Base-by-base conservation (phyloP, 1,140 invertebrate species). In the Odontomachus brunneus region DNA sequence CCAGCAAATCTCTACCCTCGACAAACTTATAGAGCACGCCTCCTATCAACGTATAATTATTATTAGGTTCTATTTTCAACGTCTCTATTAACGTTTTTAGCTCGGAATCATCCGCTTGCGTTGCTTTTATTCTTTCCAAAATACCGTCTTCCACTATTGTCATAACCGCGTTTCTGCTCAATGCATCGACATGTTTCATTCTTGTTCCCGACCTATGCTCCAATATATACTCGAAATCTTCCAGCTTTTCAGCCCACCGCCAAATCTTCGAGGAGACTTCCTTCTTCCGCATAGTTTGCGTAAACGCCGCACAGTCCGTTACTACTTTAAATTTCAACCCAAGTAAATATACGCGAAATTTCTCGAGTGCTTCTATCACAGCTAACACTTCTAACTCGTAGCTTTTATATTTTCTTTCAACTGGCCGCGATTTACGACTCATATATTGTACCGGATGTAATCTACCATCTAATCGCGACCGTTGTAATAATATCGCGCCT, bases 101-200 rank as follows among this genome's bases (percentile, higher is more conserved):
- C 51, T 29, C 24, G 14, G 33, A 49, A 14, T 84, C 83, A 0
- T 80, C n/a, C 3, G 19, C 11, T 67, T 66, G 75, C 2, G 60
- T 26, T 24, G 14, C 24, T n/a, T 26, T 74, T 51, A 80, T 84
- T 2, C 51, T 60, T 0, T 14, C 22, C 0, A 48, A 12, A 33
- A 66, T 14, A 14, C 26, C 15, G 1, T 15, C 48, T 38, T 24
- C 24, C 55, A 67, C 57, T 2, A 19, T 53, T n/a, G 71, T 59
- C n/a, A 85, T 9, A 2, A 57, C 49, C 17, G 71, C 49, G 9
- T 29, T 44, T 0, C 76, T 38, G 17, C 76, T 85, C 14, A 85
- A 29, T 1, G 76, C 65, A 15, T 85, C 76, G 3, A 73, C 80
- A 22, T 85, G 84, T 17, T 3, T 26, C 53, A 85, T 78, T 9